Evolutionary conservation across 2,888 invertebrate genomes (phyloP), one percentile per base, ranked within the genome.

Genomic region (Melikaiella ostensackeni): DNA sequence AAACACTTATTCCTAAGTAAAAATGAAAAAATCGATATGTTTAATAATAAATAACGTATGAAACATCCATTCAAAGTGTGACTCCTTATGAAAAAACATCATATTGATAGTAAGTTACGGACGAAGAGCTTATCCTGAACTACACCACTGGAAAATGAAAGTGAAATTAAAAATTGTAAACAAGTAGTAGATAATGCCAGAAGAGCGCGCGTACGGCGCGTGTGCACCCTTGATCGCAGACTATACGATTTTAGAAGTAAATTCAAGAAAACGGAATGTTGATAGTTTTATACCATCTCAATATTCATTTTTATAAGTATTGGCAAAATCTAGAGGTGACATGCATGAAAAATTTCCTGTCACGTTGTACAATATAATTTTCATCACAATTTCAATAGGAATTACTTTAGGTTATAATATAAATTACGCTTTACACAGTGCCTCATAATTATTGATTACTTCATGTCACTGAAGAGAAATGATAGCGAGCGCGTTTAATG

Each of bases 181-280:
- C 35, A 63, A 33, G 38, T 35, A 63, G n/a, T 35, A 63, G 35
- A 63, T 35, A 63, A n/a, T 7, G 11, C 33, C 38, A 64, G 21
- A 38, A 42, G 42, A n/a, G 64, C 38, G 64, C 64, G 64, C 38
- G 64, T 42, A n/a, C 24, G 64, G 38, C 64, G 64, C 64, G 64
- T 64, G 64, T 64, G 24, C 35, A 64, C 64, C 21, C 35, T 38
- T 24, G 42, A 64, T 38, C 38, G 4, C 11, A 42, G 24, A 38
- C 27, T 24, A 42, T 55, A 7, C 1, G 50, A 55, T 9, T 21
- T 9, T 3, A 55, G 50, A 19, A 55, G 21, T n/a, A 55, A 21
- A 55, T 21, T 55, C 9, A 9, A 55, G 9, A 55, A 55, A 55
- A 9, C 9, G 9, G 4, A 21, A 55, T 55, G n/a, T n/a, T 55